Base-by-base conservation (phyloP, 2,888 invertebrate genomes). In the Tipula confusa region DNA sequence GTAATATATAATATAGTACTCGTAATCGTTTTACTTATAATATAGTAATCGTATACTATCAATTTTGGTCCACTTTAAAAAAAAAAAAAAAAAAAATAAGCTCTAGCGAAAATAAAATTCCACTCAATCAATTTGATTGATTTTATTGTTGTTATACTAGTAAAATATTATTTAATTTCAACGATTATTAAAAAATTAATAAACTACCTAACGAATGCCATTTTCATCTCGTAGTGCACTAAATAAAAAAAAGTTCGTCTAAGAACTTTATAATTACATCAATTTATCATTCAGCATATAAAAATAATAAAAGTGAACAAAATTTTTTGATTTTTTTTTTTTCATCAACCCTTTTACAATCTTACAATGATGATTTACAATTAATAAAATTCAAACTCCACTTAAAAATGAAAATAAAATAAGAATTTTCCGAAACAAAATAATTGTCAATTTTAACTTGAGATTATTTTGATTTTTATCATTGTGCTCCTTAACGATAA, bases 221-320 rank as follows among this genome's bases (percentile, higher is more conserved):
- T 33, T 11, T 6, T 24, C 64, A 64, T 64, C 64, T 9, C n/a
- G 7, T 24, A 5, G 9, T 24, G 6, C 9, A 15, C 9, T 64
- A 9, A 6, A 33, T 33, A 6, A 7, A 48, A 64, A 9, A 24
- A 64, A 64, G 18, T 15, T 43, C 15, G 64, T 64, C 64, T 64
- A 64, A 64, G 64, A 64, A 64, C 64, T 64, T 64, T 64, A 64
- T 24, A 64, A 64, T 64, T 64, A 64, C 64, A 64, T 64, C 24
- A 64, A 64, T 64, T 64, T 64, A 64, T 64, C 64, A 64, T 64
- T 24, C 64, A 24, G 9, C 64, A 64, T 64, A 64, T 9, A 24
- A 64, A 18, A 64, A 64, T 64, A n/a, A n/a, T 4, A 18, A 64
- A 64, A 64, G 24, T 64, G 64, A 64, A 24, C 64, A 24, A 13